Evolutionary conservation across 1,140 invertebrate species (phyloP).

Genomic region (Eufriesea mexicana): DNA sequence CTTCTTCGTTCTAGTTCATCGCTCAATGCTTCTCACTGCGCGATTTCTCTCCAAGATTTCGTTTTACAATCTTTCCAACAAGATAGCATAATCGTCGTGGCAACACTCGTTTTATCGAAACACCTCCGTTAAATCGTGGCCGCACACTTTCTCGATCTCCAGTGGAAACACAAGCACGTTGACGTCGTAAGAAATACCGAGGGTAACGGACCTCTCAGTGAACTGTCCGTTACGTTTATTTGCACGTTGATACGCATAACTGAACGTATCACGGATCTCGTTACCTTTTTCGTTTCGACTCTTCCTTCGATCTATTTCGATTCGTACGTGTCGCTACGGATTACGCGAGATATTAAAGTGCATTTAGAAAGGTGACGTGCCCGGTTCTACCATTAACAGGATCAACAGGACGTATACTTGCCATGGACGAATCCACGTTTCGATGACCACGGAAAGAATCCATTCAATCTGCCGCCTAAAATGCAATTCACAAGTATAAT

Average conservation of each 20-base stretch:
- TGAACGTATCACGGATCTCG: background rate
- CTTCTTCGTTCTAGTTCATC: slow-evolving; percentile 26
- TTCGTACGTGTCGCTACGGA: background rate
- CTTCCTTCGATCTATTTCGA: background rate
- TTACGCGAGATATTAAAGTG: background rate
- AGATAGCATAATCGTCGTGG: background rate
- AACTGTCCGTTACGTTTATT: slow-evolving; percentile 44
- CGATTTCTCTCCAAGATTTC: slow-evolving; percentile 14
- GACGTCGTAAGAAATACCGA: slow-evolving; percentile 15
- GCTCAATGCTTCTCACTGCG: background rate
- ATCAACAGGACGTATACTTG: background rate
- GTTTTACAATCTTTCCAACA: background rate
- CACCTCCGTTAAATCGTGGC: slow-evolving; percentile 10
- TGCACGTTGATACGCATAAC: slow-evolving; percentile 17
- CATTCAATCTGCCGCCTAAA: background rate
- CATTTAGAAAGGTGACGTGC: background rate
- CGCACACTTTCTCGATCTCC: background rate
- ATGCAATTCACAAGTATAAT: slow-evolving; percentile 21
- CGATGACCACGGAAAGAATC: background rate
- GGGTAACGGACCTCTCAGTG: slow-evolving; percentile 49
- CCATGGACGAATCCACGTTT: slow-evolving; percentile 24
- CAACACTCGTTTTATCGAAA: background rate
- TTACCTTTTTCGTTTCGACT: too few relatives aligned
- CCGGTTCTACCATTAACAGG: background rate
- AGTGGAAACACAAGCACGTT: background rate